These are phyloP conservation scores for Drosophila setifemur DNA, from an alignment of 1,140 invertebrate species.

Conservation along the genomic window DNA sequence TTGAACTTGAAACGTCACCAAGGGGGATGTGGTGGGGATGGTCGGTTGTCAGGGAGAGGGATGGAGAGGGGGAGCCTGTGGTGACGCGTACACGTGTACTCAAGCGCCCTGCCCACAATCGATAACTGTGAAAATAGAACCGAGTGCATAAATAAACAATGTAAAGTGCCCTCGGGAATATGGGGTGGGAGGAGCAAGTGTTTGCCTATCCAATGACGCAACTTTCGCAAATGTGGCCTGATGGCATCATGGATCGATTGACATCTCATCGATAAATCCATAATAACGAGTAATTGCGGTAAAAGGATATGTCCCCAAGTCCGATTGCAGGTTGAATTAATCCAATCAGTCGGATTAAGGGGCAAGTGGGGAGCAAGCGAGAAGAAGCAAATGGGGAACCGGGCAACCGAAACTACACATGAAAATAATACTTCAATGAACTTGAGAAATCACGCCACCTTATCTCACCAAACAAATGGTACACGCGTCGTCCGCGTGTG, in stretches of 20 bases:
- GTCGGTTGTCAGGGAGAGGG: not conserved
- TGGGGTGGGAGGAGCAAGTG: not conserved
- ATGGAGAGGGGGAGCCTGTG: not conserved
- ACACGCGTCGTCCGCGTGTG: slow-evolving; percentile 58
- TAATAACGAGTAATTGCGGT: slow-evolving; percentile 14
- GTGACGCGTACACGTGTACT: slow-evolving; percentile 33
- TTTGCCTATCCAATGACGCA: slow-evolving; percentile 72
- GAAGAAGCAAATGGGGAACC: not conserved
- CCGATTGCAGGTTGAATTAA: slow-evolving; percentile 1
- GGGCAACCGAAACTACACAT: slow-evolving; percentile 12
- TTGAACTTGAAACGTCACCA: slow-evolving; percentile 57
- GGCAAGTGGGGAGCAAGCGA: not conserved
- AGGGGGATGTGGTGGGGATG: not conserved
- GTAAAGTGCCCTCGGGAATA: slow-evolving; percentile 16
- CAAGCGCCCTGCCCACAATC: slow-evolving; percentile 36
- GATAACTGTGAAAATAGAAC: slow-evolving; percentile 60
- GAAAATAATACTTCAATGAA: slow-evolving; percentile 71
- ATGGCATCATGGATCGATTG: slow-evolving; percentile 18
- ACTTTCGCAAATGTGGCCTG: slow-evolving; percentile 43
- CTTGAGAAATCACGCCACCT: slow-evolving; percentile 82
- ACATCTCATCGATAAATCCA: slow-evolving; percentile 5
- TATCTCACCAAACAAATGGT: slow-evolving; percentile 71
- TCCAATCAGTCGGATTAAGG: not conserved
- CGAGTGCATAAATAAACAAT: slow-evolving; percentile 68
- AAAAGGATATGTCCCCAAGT: slow-evolving; percentile 41